These are phyloP conservation scores for Glyphotaelius pellucidus DNA, from an alignment of 2,888 invertebrate genomes.

Conservation along the genomic window DNA sequence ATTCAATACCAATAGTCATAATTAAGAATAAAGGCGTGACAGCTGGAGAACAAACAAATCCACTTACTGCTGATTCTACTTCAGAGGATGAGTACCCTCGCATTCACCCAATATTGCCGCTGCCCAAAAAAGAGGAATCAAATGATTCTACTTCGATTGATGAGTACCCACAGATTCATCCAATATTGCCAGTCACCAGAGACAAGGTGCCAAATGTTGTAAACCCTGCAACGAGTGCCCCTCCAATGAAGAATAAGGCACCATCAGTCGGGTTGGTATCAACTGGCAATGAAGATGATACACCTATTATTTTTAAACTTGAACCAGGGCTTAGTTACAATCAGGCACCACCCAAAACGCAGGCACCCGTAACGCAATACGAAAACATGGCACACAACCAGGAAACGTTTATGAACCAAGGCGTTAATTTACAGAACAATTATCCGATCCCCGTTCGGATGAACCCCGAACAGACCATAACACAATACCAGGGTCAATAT, in stretches of 20 bases:
- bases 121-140: neutral
- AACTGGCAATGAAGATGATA: neutral
- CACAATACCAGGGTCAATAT: neutral
- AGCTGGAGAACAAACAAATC: neutral
- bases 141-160: neutral
- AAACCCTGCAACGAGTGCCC: neutral
- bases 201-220: neutral
- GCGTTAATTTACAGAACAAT: neutral
- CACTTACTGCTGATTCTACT: neutral
- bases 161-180: neutral
- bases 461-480: neutral
- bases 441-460: neutral
- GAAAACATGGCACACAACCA: neutral
- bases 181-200: neutral
- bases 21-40: neutral
- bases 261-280: neutral
- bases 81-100: neutral
- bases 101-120: neutral
- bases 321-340: neutral
- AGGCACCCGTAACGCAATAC: neutral
- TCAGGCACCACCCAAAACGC: neutral
- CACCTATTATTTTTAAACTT: neutral
- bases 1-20: neutral
- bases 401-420: neutral
- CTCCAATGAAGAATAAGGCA: neutral